A percentile compares a stretch with the other conserved stretches of the same genome.
Conservation (phyloP, 2,888 invertebrate species). For the Linyphia triangularis region DNA sequence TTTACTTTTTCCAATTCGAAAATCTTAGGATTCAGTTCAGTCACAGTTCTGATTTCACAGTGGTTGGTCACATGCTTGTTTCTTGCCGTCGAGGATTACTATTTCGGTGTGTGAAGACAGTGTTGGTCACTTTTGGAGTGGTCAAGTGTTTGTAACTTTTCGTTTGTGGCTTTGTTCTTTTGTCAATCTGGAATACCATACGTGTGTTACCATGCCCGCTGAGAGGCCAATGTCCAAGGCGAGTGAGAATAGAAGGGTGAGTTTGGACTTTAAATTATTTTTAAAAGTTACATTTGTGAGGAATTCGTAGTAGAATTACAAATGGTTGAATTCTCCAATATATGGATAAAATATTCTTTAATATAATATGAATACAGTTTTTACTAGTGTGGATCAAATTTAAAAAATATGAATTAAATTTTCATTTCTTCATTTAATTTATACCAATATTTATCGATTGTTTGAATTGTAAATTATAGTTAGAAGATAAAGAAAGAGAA, state of each 20-base stretch:
- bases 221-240: slow-evolving; percentile 73
- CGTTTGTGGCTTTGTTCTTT: background rate
- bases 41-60: slow-evolving; percentile 27
- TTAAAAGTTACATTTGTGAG: too few relatives aligned
- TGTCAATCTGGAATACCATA: slow-evolving; percentile 70
- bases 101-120: background rate
- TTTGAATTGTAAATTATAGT: too few relatives aligned
- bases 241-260: slow-evolving; percentile 74
- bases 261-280: background rate
- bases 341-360: too few relatives aligned
- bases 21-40: slow-evolving; percentile 5
- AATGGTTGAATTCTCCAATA: too few relatives aligned
- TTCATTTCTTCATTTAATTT: too few relatives aligned
- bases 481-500: too few relatives aligned
- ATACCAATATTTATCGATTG: too few relatives aligned
- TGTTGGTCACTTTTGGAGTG: background rate
- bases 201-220: slow-evolving; percentile 72
- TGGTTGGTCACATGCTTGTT: slow-evolving; percentile 1
- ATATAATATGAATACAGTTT: too few relatives aligned
- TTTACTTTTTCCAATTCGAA: background rate
- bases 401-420: too few relatives aligned
- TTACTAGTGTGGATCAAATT: too few relatives aligned
- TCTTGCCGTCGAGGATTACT: slow-evolving; percentile 11
- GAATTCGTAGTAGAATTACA: too few relatives aligned
- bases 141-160: slow-evolving; percentile 3